These are phyloP conservation scores for Dusona sp. DNA, from an alignment of 2,888 invertebrate genomes.

Conservation along the genomic window DNA sequence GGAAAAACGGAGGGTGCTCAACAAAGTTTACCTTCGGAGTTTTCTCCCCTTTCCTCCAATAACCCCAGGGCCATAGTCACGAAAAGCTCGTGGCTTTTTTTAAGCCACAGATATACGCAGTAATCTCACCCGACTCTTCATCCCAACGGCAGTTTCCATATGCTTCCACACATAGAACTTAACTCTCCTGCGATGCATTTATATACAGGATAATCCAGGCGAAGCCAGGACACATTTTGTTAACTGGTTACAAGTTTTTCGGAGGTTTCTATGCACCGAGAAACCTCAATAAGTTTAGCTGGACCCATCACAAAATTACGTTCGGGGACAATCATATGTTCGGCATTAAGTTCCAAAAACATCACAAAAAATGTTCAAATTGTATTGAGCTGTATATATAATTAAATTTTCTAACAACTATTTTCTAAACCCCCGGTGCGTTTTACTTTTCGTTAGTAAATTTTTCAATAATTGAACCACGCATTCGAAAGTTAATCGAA, in stretches of 20 bases:
- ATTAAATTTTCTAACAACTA: not conserved
- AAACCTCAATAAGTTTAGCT: not conserved
- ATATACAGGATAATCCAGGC: slow-evolving; percentile 13
- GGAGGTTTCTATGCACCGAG: not conserved
- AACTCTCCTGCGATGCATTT: slow-evolving; percentile 27
- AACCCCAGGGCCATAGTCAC: slow-evolving; percentile 21
- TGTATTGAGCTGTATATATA: not conserved
- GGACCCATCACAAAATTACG: not conserved
- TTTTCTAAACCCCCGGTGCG: not conserved
- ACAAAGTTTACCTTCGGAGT: slow-evolving; percentile 33
- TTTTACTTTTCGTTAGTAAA: not conserved
- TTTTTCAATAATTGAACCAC: not conserved
- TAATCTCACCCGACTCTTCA: slow-evolving; percentile 1
- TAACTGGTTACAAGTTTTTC: slow-evolving; percentile 4
- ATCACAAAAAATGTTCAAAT: not conserved
- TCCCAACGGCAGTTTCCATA: not conserved
- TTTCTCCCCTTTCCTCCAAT: slow-evolving; percentile 11
- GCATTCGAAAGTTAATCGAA: not conserved
- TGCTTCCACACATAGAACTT: not conserved
- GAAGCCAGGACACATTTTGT: not conserved
- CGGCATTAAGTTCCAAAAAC: not conserved
- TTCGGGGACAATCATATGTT: not conserved
- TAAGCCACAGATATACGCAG: slow-evolving; percentile 6
- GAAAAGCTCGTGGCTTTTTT: slow-evolving; percentile 37
- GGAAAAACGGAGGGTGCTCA: slow-evolving; percentile 35